phyloP scores from a whole-genome alignment of 2,888 invertebrate species.

The Drosophila putrida region DNA sequence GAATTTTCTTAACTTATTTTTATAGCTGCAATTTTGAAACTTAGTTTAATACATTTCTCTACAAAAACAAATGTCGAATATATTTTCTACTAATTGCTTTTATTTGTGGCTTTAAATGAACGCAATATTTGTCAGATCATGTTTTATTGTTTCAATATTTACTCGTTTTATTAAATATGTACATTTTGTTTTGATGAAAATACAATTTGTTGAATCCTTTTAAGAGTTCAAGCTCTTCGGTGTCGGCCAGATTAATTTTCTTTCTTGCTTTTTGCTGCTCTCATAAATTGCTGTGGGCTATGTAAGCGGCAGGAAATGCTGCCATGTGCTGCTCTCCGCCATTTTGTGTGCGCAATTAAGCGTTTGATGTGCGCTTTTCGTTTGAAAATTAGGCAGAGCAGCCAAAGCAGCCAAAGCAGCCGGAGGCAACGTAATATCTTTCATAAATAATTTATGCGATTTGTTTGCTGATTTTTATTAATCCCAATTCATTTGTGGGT shows the following conservation, averaged over 20 bases:
- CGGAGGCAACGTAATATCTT: conserved; percentile 45
- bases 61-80: neutral
- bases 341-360: conserved; percentile 62
- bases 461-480: conserved; percentile 59
- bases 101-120: neutral
- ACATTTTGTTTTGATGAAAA: too few species aligned
- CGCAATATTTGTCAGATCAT: neutral
- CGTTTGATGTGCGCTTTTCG: conserved; percentile 63
- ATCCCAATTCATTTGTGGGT: conserved; percentile 34
- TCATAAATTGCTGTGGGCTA: conserved; percentile 44
- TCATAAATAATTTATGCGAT: conserved; percentile 63
- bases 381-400: conserved; percentile 50
- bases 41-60: neutral
- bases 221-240: conserved; percentile 31
- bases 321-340: conserved; percentile 48
- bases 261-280: conserved; percentile 6
- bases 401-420: conserved; percentile 9
- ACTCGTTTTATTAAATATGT: too few species aligned
- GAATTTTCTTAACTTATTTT: neutral
- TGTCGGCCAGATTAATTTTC: conserved; percentile 2
- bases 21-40: neutral
- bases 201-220: neutral
- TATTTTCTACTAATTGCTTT: neutral
- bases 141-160: neutral
- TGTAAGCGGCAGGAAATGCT: conserved; percentile 40